Base-by-base conservation (phyloP, 2,888 invertebrate species). In the Hetaerina titia region DNA sequence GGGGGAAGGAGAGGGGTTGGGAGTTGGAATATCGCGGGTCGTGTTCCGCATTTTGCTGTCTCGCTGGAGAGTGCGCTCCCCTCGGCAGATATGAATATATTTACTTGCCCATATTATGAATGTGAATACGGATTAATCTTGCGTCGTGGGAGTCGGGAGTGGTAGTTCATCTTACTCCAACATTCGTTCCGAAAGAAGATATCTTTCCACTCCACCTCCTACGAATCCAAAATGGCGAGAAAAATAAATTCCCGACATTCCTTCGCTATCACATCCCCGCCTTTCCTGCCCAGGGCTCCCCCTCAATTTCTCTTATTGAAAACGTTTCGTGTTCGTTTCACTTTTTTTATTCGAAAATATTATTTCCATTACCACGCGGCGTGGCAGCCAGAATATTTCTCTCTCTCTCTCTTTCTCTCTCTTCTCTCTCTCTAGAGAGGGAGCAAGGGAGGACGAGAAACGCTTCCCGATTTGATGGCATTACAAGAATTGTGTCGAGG, bases 391-490 rank as follows among this genome's bases (percentile, higher is more conserved):
- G 57, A 56, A 64, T 56, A 69, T 56, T 92, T 69, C 69, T 69
- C n/a, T 89, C 22, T 13, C 45, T 45, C 45, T 45, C 45, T 45
- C n/a, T n/a, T n/a, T n/a, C n/a, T n/a, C 69, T 69, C n/a, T 89
- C 22, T 13, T 69, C n/a, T 89, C 22, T 13, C 45, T 45, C 45
- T 45, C 45, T 45, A 45, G 45, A 45, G 45, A 45, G 45, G 45
- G 45, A 17, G 63, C 22, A 31, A 56, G 90, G 11, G n/a, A 69
- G n/a, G 22, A n/a, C 45, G 58, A n/a, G 31, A 19, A 90, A 45
- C 19, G 60, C 90, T 64, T 19, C 92, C 45, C 92, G 90, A 90
- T 60, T 90, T 69, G 69, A 92, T 92, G 92, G 92, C 45, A 92
- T 92, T 69, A 92, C 56, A 31, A 92, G 74, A 45, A 45, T 89